Evolutionary conservation across 2,797 vertebrate genomes (phyloP).

Genomic region (Smutsia temminckii): DNA sequence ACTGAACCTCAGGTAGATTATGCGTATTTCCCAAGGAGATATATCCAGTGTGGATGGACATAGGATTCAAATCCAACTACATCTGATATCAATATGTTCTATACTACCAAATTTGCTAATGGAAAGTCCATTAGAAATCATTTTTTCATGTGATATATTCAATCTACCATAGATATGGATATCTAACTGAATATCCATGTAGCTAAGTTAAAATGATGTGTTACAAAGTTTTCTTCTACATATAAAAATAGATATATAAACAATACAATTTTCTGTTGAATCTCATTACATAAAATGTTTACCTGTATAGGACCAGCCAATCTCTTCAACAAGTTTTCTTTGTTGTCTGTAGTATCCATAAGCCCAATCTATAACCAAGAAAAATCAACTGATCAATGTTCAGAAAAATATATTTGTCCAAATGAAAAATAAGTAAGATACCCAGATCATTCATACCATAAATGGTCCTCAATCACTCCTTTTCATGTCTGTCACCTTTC

Average conservation of each 20-base stretch:
- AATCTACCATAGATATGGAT: no score
- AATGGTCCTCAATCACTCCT: not conserved
- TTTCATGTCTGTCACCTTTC: not conserved
- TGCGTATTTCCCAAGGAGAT: not conserved
- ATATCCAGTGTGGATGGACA: not conserved
- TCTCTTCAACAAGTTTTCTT: conserved; percentile 93
- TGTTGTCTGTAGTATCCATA: conserved; percentile 94
- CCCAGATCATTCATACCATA: not conserved
- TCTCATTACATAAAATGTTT: conserved; percentile 56
- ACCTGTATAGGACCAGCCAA: conserved; percentile 99
- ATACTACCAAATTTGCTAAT: not conserved
- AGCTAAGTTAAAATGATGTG: conserved; percentile 11
- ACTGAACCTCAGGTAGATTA: not conserved
- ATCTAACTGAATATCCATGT: not conserved
- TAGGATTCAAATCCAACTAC: not conserved
- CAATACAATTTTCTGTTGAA: not conserved
- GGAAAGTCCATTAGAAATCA: not conserved
- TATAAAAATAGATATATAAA: not conserved
- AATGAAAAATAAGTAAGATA: not conserved
- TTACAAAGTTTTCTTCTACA: not conserved
- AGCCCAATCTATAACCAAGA: conserved; percentile 86
- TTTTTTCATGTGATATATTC: not conserved
- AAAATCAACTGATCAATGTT: conserved; percentile 14
- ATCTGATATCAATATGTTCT: not conserved
- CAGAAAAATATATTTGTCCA: conserved; percentile 6